Evolutionary conservation across 2,888 invertebrate genomes (phyloP).

Genomic region (Diaperis boleti): DNA sequence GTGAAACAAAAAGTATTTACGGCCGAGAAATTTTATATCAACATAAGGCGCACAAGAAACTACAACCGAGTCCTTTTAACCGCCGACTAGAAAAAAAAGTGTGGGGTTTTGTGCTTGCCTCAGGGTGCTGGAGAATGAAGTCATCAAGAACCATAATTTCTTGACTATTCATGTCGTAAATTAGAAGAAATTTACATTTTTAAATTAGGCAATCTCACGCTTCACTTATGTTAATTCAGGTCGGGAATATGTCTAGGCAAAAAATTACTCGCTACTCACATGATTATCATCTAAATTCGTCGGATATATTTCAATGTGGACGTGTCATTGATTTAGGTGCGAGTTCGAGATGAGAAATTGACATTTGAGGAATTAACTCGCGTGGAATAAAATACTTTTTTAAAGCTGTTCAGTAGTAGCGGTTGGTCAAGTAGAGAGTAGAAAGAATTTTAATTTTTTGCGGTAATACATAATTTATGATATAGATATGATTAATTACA

Average conservation of each 20-base stretch:
- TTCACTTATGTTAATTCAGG: conserved; percentile 10
- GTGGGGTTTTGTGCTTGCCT: too few relatives aligned
- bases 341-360: conserved; percentile 24
- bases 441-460: too few relatives aligned
- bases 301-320: conserved; percentile 36
- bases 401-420: too few relatives aligned
- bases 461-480: too few relatives aligned
- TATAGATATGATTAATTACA: too few relatives aligned
- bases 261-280: conserved; percentile 10
- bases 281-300: conserved; percentile 39
- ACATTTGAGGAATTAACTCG: conserved; percentile 28
- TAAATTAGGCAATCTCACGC: conserved; percentile 18
- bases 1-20: conserved; percentile 12
- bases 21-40: neutral
- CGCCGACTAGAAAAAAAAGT: too few relatives aligned
- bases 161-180: conserved; percentile 6
- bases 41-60: neutral
- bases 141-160: conserved; percentile 2
- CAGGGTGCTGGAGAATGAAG: neutral
- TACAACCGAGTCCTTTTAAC: neutral
- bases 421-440: too few relatives aligned
- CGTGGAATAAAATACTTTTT: conserved; percentile 25
- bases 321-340: conserved; percentile 30
- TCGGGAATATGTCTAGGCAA: conserved; percentile 12
- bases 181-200: conserved; percentile 15